phyloP scores from a whole-genome alignment of 2,797 vertebrate species.

The Pampus argenteus region DNA sequence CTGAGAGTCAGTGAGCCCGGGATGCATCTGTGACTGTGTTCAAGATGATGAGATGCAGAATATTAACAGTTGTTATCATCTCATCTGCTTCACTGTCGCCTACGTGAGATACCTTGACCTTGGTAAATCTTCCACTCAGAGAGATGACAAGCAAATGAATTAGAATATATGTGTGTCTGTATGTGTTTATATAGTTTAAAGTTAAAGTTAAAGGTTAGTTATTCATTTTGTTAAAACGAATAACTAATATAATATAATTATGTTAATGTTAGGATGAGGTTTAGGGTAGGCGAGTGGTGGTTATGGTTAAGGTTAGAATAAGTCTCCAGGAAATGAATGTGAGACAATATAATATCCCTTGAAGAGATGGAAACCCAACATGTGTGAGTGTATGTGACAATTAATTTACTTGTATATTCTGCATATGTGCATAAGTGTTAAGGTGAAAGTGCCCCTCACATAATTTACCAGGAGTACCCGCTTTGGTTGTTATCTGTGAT shows the following conservation, averaged over 20 bases:
- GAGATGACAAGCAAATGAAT: conserved; percentile 33
- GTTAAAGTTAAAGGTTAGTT: too few relatives aligned
- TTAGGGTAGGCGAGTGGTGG: too few relatives aligned
- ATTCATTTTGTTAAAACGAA: too few relatives aligned
- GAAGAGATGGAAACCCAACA: too few relatives aligned
- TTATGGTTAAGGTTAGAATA: too few relatives aligned
- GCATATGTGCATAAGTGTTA: conserved; percentile 27
- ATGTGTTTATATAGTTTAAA: too few relatives aligned
- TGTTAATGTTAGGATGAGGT: too few relatives aligned
- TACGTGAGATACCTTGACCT: conserved; percentile 54
- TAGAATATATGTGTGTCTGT: background rate
- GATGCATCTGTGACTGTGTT: conserved; percentile 6
- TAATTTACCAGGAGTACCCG: conserved; percentile 50
- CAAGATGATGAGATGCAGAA: conserved; percentile 29
- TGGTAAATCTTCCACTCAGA: conserved; percentile 48
- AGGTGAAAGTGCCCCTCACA: conserved; percentile 27
- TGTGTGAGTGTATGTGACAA: conserved; percentile 6
- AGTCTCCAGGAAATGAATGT: too few relatives aligned
- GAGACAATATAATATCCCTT: too few relatives aligned
- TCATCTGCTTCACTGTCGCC: conserved; percentile 29
- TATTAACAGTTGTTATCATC: conserved; percentile 44
- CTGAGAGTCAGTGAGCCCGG: conserved; percentile 1
- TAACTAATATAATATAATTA: too few relatives aligned
- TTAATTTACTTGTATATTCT: conserved; percentile 41
- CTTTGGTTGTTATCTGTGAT: conserved; percentile 65